phyloP scores from a whole-genome alignment of 2,888 invertebrate species.

The Zaprionus bogoriensis region DNA sequence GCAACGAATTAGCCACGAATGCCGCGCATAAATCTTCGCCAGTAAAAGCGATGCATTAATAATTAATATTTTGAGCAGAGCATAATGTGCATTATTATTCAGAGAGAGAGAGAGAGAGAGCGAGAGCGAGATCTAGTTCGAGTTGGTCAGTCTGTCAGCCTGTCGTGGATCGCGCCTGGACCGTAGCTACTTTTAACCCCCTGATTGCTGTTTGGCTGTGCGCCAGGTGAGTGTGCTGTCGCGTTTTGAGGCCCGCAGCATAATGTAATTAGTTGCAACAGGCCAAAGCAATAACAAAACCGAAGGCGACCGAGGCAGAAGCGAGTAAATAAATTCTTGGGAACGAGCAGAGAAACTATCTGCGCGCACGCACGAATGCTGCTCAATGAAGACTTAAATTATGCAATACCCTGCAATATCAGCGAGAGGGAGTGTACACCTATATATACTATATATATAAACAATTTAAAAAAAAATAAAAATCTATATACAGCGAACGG shows the following conservation, averaged over 20 bases:
- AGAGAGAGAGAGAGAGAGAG: too few species aligned
- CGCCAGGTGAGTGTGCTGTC: constrained; percentile 26
- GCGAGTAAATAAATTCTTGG: constrained; percentile 37
- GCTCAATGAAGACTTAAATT: constrained; percentile 28
- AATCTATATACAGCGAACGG: too few species aligned
- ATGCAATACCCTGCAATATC: not conserved
- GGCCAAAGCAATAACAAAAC: constrained; percentile 29
- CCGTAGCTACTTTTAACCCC: constrained; percentile 19
- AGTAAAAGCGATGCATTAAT: constrained; percentile 27
- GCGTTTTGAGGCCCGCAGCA: constrained; percentile 31
- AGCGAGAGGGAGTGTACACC: not conserved
- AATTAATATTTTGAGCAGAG: constrained; percentile 22
- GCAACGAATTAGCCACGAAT: constrained; percentile 27
- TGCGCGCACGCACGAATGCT: constrained; percentile 41
- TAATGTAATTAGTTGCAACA: constrained; percentile 50
- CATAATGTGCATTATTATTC: too few species aligned
- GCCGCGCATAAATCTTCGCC: constrained; percentile 26
- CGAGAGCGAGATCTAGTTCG: too few species aligned
- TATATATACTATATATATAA: not conserved
- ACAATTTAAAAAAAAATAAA: not conserved
- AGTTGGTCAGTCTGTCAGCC: not conserved
- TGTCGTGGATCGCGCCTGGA: constrained; percentile 6
- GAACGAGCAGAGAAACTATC: constrained; percentile 54
- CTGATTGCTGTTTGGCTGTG: constrained; percentile 36
- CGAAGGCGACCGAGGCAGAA: constrained; percentile 14